These are phyloP conservation scores for Periophthalmus magnuspinnatus DNA, from an alignment of 2,797 vertebrate species.

Conservation along the genomic window DNA sequence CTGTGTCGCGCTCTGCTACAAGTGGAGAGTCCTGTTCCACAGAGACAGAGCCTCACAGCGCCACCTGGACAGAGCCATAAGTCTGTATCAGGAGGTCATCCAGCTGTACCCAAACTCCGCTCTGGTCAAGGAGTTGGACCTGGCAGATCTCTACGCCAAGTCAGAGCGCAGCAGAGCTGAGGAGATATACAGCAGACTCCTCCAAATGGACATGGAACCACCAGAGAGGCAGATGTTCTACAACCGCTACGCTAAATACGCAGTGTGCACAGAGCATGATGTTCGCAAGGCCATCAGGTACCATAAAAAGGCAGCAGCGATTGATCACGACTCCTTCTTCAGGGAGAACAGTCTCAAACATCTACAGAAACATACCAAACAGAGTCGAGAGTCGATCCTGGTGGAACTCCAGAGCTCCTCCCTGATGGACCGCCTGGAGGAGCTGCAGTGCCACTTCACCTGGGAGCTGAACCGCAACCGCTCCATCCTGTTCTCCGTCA, in stretches of 20 bases:
- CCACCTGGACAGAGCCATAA: conserved; percentile 42
- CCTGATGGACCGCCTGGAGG: conserved; percentile 19
- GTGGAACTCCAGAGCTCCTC: too few species aligned
- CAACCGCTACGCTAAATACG: conserved; percentile 50
- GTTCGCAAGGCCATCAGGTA: neutral
- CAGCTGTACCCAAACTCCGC: conserved; percentile 55
- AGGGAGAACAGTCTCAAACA: conserved; percentile 9
- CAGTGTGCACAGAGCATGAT: neutral
- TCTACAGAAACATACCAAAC: too few species aligned
- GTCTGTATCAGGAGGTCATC: conserved; percentile 47
- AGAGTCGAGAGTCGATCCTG: too few species aligned
- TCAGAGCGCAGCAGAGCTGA: neutral
- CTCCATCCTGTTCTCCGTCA: neutral
- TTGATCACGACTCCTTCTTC: neutral
- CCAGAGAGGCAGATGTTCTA: conserved; percentile 49
- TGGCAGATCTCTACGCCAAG: conserved; percentile 39
- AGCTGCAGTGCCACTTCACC: conserved; percentile 67
- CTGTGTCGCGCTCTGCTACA: conserved; percentile 58
- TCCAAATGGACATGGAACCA: conserved; percentile 31
- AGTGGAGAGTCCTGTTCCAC: conserved; percentile 27
- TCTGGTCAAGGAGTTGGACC: conserved; percentile 16
- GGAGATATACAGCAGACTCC: conserved; percentile 40
- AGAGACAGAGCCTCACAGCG: conserved; percentile 15
- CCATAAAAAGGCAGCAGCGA: conserved; percentile 15
- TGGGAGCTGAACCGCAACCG: conserved; percentile 40